A percentile compares a stretch with the other conserved stretches of the same genome.
phyloP scores from a whole-genome alignment of 2,797 vertebrate genomes.

The Sternarchorhynchus goeldii region DNA sequence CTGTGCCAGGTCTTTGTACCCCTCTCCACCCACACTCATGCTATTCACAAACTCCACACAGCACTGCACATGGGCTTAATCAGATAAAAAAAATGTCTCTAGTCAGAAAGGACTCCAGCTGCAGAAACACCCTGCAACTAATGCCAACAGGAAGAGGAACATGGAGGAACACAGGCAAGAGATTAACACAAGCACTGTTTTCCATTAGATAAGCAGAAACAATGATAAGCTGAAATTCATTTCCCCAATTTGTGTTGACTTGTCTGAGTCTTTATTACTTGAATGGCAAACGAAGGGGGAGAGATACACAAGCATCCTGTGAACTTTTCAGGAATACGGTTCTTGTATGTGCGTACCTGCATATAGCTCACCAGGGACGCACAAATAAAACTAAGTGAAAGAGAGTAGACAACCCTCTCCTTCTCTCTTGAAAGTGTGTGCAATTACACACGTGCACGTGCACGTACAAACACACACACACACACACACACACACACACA shows the following conservation, averaged over 20 bases:
- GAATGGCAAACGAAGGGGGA: conserved; percentile 24
- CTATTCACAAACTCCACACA: conserved; percentile 49
- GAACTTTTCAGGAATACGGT: conserved; percentile 14
- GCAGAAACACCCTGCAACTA: conserved; percentile 26
- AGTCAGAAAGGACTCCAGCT: conserved; percentile 41
- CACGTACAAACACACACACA: conserved; percentile 13
- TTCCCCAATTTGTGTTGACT: conserved; percentile 56
- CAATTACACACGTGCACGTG: conserved; percentile 8
- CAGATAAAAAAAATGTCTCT: conserved; percentile 43
- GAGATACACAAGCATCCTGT: conserved; percentile 21
- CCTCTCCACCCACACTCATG: conserved; percentile 43
- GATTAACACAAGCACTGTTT: conserved; percentile 50
- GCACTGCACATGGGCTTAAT: conserved; percentile 37
- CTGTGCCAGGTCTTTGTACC: conserved; percentile 21
- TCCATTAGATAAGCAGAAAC: conserved; percentile 41
- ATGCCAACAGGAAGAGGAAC: conserved; percentile 50
- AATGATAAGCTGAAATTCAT: conserved; percentile 62
- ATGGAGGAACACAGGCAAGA: conserved; percentile 45
- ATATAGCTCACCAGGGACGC: conserved; percentile 4
- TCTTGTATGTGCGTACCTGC: conserved; percentile 10
- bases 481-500: conserved; percentile 20
- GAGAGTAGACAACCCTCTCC: background rate
- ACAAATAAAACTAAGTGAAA: conserved; percentile 8
- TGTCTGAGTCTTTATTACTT: conserved; percentile 61
- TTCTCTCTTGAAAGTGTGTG: background rate